Evolutionary conservation across 1,140 invertebrate genomes (phyloP).

Genomic region (Caenorhabditis tropicalis): DNA sequence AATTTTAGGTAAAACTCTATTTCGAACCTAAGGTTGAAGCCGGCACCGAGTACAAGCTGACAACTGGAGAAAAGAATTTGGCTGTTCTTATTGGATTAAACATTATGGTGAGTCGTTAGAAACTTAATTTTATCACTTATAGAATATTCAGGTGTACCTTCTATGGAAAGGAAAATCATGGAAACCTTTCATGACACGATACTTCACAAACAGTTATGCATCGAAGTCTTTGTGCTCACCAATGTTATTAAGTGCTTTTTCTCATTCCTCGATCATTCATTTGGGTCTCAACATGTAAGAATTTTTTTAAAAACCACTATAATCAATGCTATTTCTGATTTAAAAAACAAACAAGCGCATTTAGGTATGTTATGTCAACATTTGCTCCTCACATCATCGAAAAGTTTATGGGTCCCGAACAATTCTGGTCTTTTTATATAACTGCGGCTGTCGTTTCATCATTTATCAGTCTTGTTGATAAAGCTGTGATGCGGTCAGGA

Average conservation of each 20-base stretch:
- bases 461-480: slow-evolving; percentile 83
- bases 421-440: slow-evolving; percentile 89
- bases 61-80: slow-evolving; percentile 1
- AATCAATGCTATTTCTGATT: not conserved
- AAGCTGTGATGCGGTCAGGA: slow-evolving; percentile 78
- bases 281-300: slow-evolving; percentile 94
- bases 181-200: slow-evolving; percentile 82
- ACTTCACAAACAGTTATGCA: slow-evolving; percentile 84
- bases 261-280: slow-evolving; percentile 86
- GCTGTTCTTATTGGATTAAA: slow-evolving; percentile 6
- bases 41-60: slow-evolving; percentile 9
- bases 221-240: slow-evolving; percentile 81
- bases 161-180: slow-evolving; percentile 82
- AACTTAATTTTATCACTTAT: not conserved
- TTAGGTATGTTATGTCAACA: slow-evolving; percentile 53
- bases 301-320: slow-evolving; percentile 77
- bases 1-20: slow-evolving; percentile 24
- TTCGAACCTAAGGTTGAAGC: slow-evolving; percentile 43
- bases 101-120: not conserved
- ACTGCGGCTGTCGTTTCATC: slow-evolving; percentile 84
- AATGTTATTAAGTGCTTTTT: slow-evolving; percentile 90
- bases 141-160: not conserved
- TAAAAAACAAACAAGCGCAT: not conserved
- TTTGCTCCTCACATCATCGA: slow-evolving; percentile 78
- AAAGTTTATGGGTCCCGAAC: slow-evolving; percentile 82